These are phyloP conservation scores for Sebastes cheni DNA, from an alignment of 2,797 vertebrate species.

Conservation along the genomic window DNA sequence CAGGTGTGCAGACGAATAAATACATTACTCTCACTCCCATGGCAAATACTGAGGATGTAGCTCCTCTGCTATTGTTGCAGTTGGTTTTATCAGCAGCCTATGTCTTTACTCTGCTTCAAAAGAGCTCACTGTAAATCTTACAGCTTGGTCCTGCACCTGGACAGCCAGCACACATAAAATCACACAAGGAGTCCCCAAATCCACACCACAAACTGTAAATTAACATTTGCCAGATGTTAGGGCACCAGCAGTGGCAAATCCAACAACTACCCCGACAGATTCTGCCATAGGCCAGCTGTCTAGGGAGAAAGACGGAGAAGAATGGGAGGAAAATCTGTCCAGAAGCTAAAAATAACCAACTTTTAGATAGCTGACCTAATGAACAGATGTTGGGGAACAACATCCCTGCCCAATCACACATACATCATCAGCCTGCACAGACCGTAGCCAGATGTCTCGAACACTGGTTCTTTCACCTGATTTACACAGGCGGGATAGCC, in stretches of 20 bases:
- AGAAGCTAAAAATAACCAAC: constrained; percentile 56
- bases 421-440: constrained; percentile 22
- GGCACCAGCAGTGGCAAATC: constrained; percentile 33
- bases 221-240: constrained; percentile 56
- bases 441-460: constrained; percentile 43
- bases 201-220: constrained; percentile 39
- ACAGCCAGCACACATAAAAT: constrained; percentile 5
- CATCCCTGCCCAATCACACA: constrained; percentile 15
- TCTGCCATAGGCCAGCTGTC: constrained; percentile 49
- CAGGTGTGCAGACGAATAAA: constrained; percentile 15
- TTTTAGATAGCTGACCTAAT: constrained; percentile 49
- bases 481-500: constrained; percentile 2
- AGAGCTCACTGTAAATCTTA: constrained; percentile 1
- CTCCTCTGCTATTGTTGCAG: neutral
- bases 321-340: constrained; percentile 30
- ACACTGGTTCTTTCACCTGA: constrained; percentile 24
- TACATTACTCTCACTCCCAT: constrained; percentile 11
- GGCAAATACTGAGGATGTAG: constrained; percentile 6
- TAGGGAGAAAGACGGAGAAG: constrained; percentile 13
- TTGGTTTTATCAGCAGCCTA: neutral
- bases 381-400: constrained; percentile 66
- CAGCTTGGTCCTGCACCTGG: constrained; percentile 18
- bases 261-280: constrained; percentile 33
- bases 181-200: neutral
- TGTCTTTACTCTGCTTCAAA: neutral